phyloP scores from a whole-genome alignment of 37 sponge, comb jelly and placozoan genomes.

The Lycopodina hypogea region DNA sequence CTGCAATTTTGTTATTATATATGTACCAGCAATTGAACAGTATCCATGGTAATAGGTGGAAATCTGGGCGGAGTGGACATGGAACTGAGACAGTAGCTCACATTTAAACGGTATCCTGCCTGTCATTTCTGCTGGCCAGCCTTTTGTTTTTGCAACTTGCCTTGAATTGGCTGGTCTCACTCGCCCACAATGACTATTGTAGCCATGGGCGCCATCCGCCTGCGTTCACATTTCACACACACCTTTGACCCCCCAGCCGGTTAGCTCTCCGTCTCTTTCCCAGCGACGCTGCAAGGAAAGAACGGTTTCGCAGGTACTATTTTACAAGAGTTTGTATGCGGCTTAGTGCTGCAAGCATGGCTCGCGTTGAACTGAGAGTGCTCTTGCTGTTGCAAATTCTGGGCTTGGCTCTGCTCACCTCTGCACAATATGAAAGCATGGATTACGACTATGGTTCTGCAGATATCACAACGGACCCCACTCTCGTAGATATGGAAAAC shows the following conservation, averaged over 20 bases:
- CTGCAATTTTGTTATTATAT: neutral
- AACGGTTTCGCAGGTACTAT: conserved; percentile 5
- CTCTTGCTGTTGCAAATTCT: conserved; percentile 8
- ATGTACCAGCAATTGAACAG: too few species aligned
- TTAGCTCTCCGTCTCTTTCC: neutral
- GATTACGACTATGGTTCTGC: conserved; percentile 2
- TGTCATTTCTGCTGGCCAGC: too few species aligned
- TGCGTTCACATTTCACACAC: neutral
- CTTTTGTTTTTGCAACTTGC: conserved; percentile 23
- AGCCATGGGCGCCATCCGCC: conserved; percentile 18
- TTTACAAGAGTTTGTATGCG: conserved; percentile 30
- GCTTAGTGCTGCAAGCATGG: conserved; percentile 51
- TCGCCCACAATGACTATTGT: conserved; percentile 23
- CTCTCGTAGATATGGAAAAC: conserved; percentile 4
- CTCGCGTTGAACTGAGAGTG: conserved; percentile 13
- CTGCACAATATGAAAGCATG: neutral
- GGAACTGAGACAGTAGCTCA: too few species aligned
- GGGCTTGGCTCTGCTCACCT: neutral
- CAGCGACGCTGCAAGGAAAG: neutral
- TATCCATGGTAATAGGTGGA: too few species aligned
- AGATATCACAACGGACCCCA: neutral
- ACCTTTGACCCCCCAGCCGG: conserved; percentile 8
- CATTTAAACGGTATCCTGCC: too few species aligned
- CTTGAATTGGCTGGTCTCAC: conserved; percentile 25
- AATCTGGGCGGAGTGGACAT: too few species aligned